A percentile compares a stretch with the other conserved stretches of the same genome.
These are phyloP conservation scores for Lasiommata megera DNA, from an alignment of 2,888 invertebrate genomes.

Conservation along the genomic window DNA sequence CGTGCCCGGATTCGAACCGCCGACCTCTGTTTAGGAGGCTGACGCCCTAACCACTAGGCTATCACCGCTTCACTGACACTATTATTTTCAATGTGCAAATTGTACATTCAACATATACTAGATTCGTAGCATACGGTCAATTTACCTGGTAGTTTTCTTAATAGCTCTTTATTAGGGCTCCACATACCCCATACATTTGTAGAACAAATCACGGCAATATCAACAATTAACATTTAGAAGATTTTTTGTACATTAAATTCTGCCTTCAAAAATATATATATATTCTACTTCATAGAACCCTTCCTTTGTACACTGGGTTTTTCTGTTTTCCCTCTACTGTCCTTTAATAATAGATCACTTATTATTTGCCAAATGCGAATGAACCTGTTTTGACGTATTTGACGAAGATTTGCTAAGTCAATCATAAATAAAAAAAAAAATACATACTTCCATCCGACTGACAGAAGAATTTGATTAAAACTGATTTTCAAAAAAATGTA, in stretches of 20 bases:
- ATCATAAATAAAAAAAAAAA: too few species aligned
- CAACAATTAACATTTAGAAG: background rate
- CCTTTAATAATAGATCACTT: slow-evolving; percentile 21
- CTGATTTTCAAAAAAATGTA: slow-evolving; percentile 3
- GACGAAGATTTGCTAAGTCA: too few species aligned
- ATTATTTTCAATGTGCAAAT: too few species aligned
- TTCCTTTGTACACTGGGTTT: slow-evolving; percentile 48
- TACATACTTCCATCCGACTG: background rate
- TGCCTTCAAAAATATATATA: slow-evolving; percentile 9
- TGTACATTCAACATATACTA: too few species aligned
- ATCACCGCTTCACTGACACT: too few species aligned
- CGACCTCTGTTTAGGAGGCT: too few species aligned
- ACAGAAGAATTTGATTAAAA: slow-evolving; percentile 14
- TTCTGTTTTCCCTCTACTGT: slow-evolving; percentile 35
- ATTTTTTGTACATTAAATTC: slow-evolving; percentile 32
- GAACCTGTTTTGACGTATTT: too few species aligned
- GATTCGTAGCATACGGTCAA: too few species aligned
- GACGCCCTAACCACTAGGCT: too few species aligned
- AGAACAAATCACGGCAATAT: background rate
- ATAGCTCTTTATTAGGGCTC: background rate
- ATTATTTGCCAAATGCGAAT: too few species aligned
- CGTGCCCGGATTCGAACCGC: too few species aligned
- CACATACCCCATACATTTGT: slow-evolving; percentile 1
- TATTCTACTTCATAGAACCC: slow-evolving; percentile 63
- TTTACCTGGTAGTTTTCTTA: background rate